These are phyloP conservation scores for Drosophila pectinifera DNA, from an alignment of 1,140 invertebrate genomes.

Conservation along the genomic window DNA sequence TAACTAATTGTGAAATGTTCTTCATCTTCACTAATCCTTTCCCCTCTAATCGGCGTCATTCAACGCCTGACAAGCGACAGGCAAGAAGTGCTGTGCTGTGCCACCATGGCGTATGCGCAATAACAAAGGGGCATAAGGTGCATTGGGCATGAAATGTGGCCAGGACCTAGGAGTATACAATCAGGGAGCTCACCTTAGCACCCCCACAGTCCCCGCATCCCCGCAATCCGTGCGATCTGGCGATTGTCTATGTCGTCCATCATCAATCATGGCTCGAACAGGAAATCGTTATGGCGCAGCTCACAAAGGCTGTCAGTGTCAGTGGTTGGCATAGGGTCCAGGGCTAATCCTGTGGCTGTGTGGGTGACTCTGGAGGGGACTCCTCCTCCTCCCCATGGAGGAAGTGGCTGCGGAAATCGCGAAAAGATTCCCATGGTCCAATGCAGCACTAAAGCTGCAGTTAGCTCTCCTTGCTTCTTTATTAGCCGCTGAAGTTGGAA, in stretches of 20 bases:
- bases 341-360: too few relatives aligned
- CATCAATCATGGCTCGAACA: conserved; percentile 40
- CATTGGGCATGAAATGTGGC: conserved; percentile 2
- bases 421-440: conserved; percentile 8
- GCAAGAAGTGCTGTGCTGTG: too few relatives aligned
- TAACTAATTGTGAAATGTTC: not conserved
- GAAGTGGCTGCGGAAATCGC: conserved; percentile 3
- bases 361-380: not conserved
- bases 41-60: not conserved
- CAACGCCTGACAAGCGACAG: not conserved
- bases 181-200: conserved; percentile 23
- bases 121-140: not conserved
- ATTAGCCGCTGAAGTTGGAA: conserved; percentile 5
- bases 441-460: conserved; percentile 12
- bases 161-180: conserved; percentile 5
- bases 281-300: conserved; percentile 31
- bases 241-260: conserved; percentile 1
- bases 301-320: conserved; percentile 23
- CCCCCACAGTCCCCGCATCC: not conserved
- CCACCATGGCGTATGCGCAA: conserved; percentile 4
- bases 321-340: not conserved
- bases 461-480: not conserved
- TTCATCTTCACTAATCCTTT: too few relatives aligned
- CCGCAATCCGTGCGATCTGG: not conserved
- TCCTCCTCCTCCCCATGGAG: too few relatives aligned